These are phyloP conservation scores for Orgyia antiqua DNA, from an alignment of 2,888 invertebrate species.

Conservation along the genomic window DNA sequence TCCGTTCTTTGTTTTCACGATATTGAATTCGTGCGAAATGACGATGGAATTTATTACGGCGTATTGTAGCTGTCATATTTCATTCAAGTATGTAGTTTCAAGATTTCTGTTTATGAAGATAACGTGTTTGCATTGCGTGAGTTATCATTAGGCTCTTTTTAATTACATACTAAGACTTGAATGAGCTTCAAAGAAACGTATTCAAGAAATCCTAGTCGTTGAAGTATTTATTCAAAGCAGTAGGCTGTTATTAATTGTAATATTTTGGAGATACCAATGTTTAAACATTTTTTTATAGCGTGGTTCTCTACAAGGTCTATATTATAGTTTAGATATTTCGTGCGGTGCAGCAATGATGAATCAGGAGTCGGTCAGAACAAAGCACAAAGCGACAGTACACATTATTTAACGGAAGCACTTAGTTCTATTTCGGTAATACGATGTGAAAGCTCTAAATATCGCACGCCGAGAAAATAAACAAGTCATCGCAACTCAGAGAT, in stretches of 20 bases:
- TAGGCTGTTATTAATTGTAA: no score
- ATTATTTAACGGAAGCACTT: conserved; percentile 57
- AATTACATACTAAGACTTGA: no score
- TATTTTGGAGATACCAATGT: no score
- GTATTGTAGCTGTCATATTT: conserved; percentile 18
- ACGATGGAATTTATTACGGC: conserved; percentile 38
- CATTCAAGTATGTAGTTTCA: conserved; percentile 10
- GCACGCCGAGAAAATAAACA: conserved; percentile 35
- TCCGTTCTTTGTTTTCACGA: conserved; percentile 51
- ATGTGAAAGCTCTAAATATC: conserved; percentile 34
- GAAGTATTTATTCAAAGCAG: no score
- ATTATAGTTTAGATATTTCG: no score
- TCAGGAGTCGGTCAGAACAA: conserved; percentile 9
- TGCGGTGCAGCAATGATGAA: conserved; percentile 15
- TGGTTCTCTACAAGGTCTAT: no score
- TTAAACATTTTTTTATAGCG: no score
- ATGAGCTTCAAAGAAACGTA: no score
- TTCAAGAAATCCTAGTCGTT: no score
- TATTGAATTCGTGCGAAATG: conserved; percentile 43
- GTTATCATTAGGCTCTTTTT: no score
- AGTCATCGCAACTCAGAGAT: conserved; percentile 31
- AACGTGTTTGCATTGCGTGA: no score
- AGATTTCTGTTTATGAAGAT: no score
- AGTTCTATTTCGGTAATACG: conserved; percentile 54
- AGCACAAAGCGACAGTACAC: conserved; percentile 32